Base-by-base conservation (phyloP, 2,888 invertebrate genomes). In the Homarus gammarus region DNA sequence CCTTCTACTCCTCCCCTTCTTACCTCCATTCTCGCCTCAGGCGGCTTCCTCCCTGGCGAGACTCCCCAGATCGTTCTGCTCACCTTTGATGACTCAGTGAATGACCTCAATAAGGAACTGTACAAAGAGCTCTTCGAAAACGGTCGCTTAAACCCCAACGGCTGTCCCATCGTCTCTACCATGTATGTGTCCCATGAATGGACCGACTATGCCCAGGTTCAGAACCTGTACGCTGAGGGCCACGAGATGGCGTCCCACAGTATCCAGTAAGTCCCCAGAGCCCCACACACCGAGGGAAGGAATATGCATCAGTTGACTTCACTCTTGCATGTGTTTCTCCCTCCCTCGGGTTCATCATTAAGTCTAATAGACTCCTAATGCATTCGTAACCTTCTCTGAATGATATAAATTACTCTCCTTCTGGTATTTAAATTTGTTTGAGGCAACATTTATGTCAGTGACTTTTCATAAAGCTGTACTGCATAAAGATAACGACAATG, bases 191-290 rank as follows among this genome's bases (percentile, higher is more conserved):
- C 94, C 18, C 95, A 95, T 93, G 94, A 99, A 94, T 99, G 99
- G 98, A 99, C 99, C 89, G 98, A 99, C 95, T 99, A 99, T 95
- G 97, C 98, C 94, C 97, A 98, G 95, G 99, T 99, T 91, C 98
- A 99, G 95, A 98, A 98, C 95, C 95, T 99, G 92, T 98, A 99
- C 95, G 95, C 98, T 92, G 96, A 96, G 93, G 99, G 99, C 93
- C 99, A 99, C 94, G 99, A 99, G 95, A 97, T 99, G 94, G 99
- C 98, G 92, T 98, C 98, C 92, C 99, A 99, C 95, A 99, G 99
- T 93, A 97, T 99, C 94, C 90, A 90, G 92, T 92, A 86, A 91
- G 92, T 90, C 31, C 27, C 31, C 31, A 64, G 31, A 27, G 8
- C 27, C 27, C 27, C n/a, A 64, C 27, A 12, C 31, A n/a, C 44